Evolutionary conservation across 2,888 invertebrate genomes (phyloP).

Genomic region (Entomobrya proxima): DNA sequence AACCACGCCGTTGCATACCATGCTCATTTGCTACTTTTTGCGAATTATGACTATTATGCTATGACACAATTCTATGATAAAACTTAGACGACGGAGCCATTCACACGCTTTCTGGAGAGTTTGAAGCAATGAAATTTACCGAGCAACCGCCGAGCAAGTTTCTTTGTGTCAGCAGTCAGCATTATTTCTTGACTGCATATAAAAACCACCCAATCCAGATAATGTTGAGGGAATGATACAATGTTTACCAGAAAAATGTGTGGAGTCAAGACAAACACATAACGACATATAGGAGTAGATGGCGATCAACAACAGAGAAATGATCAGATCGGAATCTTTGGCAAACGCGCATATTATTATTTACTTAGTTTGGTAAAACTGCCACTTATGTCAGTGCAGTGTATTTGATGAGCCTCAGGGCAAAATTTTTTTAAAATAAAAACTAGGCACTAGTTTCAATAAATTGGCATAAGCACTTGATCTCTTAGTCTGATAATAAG

Average conservation of each 20-base stretch:
- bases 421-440: too few species aligned
- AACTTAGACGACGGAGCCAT: not conserved
- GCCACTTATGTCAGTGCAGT: too few species aligned
- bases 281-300: too few species aligned
- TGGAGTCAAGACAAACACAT: too few species aligned
- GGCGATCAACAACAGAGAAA: too few species aligned
- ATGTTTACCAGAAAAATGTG: too few species aligned
- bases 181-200: not conserved
- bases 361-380: too few species aligned
- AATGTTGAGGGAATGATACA: not conserved
- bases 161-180: conserved; percentile 19
- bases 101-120: not conserved
- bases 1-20: too few species aligned
- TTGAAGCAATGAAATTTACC: not conserved
- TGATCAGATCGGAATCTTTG: too few species aligned
- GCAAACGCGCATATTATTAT: too few species aligned
- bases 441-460: not conserved
- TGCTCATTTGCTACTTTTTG: too few species aligned
- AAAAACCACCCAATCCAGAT: not conserved
- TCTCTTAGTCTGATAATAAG: not conserved
- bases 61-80: not conserved
- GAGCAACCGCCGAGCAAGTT: not conserved
- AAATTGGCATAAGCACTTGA: not conserved
- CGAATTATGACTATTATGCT: not conserved
- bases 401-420: too few species aligned